Evolutionary conservation across 2,888 invertebrate species (phyloP).

Genomic region (Pyralis farinalis): DNA sequence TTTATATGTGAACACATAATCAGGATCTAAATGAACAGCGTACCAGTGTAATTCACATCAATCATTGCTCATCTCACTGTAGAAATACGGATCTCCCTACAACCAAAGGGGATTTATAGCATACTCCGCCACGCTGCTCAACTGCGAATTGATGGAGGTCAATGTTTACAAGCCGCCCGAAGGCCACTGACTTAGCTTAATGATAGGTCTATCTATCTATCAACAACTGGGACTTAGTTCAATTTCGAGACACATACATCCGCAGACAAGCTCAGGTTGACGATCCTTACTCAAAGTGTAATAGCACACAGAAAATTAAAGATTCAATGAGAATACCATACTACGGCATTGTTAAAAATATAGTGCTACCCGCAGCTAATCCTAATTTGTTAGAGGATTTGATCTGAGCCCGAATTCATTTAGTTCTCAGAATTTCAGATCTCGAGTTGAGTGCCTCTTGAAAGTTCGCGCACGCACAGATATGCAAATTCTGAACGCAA

Average conservation of each 20-base stretch:
- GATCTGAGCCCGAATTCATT: conserved; percentile 45
- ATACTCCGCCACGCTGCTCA: too few relatives aligned
- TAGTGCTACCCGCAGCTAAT: conserved; percentile 56
- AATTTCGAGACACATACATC: too few relatives aligned
- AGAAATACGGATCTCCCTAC: too few relatives aligned
- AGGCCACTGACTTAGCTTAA: too few relatives aligned
- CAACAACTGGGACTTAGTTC: too few relatives aligned
- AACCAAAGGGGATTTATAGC: too few relatives aligned
- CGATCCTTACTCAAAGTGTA: too few relatives aligned
- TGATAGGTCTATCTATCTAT: too few relatives aligned
- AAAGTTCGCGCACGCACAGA: conserved; percentile 26
- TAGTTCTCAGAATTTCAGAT: conserved; percentile 28
- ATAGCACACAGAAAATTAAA: conserved; percentile 39
- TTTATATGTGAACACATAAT: conserved; percentile 9
- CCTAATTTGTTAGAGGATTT: conserved; percentile 66
- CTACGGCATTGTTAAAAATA: conserved; percentile 54
- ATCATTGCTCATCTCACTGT: too few relatives aligned
- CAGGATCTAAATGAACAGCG: conserved; percentile 25
- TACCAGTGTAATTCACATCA: conserved; percentile 35
- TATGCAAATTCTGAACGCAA: conserved; percentile 24
- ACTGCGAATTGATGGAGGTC: too few relatives aligned
- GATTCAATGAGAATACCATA: conserved; percentile 53
- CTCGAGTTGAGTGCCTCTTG: conserved; percentile 22
- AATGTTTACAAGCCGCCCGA: too few relatives aligned
- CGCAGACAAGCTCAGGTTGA: too few relatives aligned